A percentile compares a stretch with the other conserved stretches of the same genome.
phyloP scores from a whole-genome alignment of 2,797 vertebrate species.

The Sebastes baramenuke region DNA sequence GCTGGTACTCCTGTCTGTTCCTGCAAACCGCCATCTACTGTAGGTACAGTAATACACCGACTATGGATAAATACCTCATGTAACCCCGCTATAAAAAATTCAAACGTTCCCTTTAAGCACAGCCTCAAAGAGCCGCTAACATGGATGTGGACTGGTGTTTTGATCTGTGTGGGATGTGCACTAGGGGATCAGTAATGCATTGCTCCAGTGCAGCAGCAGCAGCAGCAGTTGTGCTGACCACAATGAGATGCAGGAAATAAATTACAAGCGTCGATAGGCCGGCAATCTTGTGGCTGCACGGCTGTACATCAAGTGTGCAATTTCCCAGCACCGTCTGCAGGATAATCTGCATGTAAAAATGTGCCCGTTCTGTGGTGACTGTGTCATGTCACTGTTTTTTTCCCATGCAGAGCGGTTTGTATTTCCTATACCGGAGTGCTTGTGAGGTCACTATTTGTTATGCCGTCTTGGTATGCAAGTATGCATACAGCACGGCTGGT shows the following conservation, averaged over 20 bases:
- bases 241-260: constrained; percentile 17
- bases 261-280: neutral
- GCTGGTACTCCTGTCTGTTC: neutral
- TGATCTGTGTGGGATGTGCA: neutral
- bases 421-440: constrained; percentile 39
- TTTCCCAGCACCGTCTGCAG: neutral
- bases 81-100: neutral
- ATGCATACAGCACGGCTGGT: constrained; percentile 35
- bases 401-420: constrained; percentile 30
- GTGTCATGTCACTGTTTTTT: neutral
- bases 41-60: neutral
- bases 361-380: neutral
- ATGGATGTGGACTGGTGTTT: too few species aligned
- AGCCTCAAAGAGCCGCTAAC: neutral
- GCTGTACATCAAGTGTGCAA: neutral
- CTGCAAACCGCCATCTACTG: neutral
- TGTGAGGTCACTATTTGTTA: constrained; percentile 37
- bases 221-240: neutral
- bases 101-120: neutral
- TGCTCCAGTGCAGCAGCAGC: constrained; percentile 8
- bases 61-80: neutral
- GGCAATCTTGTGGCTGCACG: neutral
- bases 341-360: constrained; percentile 22
- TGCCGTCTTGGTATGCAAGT: constrained; percentile 48
- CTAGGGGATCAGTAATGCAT: neutral